Conservation (phyloP, 1,140 invertebrate species). For the Drosophila sp. region DNA sequence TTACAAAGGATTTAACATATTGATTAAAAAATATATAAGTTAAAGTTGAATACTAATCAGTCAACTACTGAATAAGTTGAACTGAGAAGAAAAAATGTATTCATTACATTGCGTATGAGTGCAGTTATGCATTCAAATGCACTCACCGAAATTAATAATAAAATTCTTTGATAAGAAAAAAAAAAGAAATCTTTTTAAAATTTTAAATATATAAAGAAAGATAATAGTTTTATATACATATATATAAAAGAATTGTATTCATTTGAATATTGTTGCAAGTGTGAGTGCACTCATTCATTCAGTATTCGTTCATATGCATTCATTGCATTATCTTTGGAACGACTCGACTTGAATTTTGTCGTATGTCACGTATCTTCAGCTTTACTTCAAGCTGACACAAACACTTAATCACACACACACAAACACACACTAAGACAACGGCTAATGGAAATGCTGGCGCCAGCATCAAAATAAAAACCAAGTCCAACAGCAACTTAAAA, state of each 20-base stretch:
- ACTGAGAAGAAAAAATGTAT: too few species aligned
- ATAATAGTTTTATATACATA: not conserved
- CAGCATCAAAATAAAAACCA: slow-evolving; percentile 33
- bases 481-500: slow-evolving; percentile 38
- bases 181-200: not conserved
- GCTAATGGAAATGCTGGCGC: slow-evolving; percentile 48
- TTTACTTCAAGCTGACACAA: not conserved
- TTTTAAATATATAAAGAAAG: not conserved
- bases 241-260: not conserved
- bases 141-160: not conserved
- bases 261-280: too few species aligned
- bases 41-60: too few species aligned
- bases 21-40: too few species aligned
- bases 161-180: not conserved
- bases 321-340: not conserved
- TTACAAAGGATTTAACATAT: too few species aligned
- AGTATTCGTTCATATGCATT: slow-evolving; percentile 14
- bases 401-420: slow-evolving; percentile 10
- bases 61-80: too few species aligned
- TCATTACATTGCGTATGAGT: too few species aligned
- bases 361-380: slow-evolving; percentile 9
- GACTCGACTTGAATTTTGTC: not conserved
- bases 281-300: slow-evolving; percentile 8
- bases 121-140: not conserved
- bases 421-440: not conserved